Percentiles rank a stretch among this genome's conserved stretches.
These are phyloP conservation scores for Artibeus lituratus DNA, from an alignment of 2,797 vertebrate species.

Conservation along the genomic window DNA sequence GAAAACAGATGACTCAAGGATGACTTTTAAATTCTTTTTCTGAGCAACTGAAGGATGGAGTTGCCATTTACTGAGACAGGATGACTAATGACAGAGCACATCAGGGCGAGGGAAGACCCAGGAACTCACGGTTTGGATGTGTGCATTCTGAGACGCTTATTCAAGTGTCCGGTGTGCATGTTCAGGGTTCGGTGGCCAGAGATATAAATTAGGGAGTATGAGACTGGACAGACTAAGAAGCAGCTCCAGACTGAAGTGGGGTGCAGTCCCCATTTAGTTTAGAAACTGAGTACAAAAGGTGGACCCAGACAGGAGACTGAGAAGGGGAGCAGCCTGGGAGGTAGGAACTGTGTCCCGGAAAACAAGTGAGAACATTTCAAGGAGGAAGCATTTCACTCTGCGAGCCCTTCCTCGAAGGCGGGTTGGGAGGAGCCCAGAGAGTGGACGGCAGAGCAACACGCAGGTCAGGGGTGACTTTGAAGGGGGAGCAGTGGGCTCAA, in stretches of 20 bases:
- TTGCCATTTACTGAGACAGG: neutral
- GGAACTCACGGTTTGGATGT: neutral
- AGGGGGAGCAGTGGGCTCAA: neutral
- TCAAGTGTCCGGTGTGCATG: neutral
- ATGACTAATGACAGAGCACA: neutral
- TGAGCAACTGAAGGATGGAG: neutral
- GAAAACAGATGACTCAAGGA: neutral
- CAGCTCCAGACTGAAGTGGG: neutral
- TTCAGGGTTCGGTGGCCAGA: neutral
- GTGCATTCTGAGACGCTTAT: neutral
- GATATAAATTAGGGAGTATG: neutral
- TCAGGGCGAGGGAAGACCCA: neutral
- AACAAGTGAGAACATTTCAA: neutral
- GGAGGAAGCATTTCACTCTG: neutral
- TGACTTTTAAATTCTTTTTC: neutral
- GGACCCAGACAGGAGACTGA: neutral
- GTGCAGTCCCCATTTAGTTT: neutral
- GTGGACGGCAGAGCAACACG: neutral
- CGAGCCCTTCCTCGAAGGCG: neutral
- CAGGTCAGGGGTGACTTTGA: neutral
- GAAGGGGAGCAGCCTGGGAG: neutral
- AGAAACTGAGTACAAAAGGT: neutral
- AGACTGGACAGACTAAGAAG: neutral
- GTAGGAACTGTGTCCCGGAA: neutral
- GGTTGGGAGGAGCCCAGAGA: neutral